Evolutionary conservation across 2,113 vertebrate species (phyloP).

Genomic region (Mesitornis unicolor): DNA sequence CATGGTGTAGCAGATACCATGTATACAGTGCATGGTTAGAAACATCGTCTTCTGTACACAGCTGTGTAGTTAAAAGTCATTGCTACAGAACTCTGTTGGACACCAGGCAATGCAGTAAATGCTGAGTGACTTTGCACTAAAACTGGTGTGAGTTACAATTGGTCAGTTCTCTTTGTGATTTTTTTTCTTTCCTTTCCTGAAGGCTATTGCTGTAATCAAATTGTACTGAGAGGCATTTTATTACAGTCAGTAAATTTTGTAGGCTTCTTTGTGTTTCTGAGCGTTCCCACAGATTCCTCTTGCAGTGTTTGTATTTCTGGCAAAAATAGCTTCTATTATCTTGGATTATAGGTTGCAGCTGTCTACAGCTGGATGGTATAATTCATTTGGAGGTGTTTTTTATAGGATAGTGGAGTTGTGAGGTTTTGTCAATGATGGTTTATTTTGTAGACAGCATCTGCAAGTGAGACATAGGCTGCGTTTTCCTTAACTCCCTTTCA

Average conservation of each 20-base stretch:
- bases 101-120: background rate
- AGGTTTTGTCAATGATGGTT: background rate
- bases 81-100: background rate
- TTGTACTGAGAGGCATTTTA: background rate
- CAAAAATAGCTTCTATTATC: background rate
- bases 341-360: background rate
- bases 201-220: background rate
- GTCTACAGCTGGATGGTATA: background rate
- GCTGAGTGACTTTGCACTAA: background rate
- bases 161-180: background rate
- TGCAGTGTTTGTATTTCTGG: background rate
- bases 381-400: background rate
- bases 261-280: background rate
- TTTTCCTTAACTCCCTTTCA: constrained; percentile 69
- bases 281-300: background rate
- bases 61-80: background rate
- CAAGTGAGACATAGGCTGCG: background rate
- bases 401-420: background rate
- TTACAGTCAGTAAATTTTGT: background rate
- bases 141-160: background rate
- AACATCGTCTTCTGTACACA: background rate
- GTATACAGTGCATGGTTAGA: background rate
- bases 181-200: background rate
- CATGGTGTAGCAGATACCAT: background rate
- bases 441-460: background rate